These are phyloP conservation scores for Meiosimyza decipiens DNA, from an alignment of 2,888 invertebrate genomes.

Conservation along the genomic window DNA sequence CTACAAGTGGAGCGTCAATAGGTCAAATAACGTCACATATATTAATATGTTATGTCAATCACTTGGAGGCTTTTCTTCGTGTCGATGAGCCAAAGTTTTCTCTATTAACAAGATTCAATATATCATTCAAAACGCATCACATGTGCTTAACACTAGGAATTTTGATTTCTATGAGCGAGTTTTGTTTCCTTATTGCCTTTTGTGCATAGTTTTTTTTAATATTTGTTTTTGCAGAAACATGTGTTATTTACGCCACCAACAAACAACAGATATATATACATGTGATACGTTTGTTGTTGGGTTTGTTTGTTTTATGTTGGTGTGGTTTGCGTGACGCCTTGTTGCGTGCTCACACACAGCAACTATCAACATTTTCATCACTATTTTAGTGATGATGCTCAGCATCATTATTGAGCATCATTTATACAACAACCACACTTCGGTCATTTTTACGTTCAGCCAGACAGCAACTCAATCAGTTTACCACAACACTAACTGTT, in stretches of 20 bases:
- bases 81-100: no score
- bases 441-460: not conserved
- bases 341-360: slow-evolving; percentile 1
- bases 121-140: not conserved
- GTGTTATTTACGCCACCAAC: no score
- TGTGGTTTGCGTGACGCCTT: slow-evolving; percentile 7
- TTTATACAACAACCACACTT: not conserved
- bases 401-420: no score
- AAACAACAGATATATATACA: not conserved
- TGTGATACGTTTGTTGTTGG: not conserved
- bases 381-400: no score
- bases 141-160: slow-evolving; percentile 9
- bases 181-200: not conserved
- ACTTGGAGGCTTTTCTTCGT: no score
- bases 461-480: not conserved
- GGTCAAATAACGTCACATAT: no score
- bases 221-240: not conserved
- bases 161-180: not conserved
- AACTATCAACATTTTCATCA: no score
- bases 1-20: no score
- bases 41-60: no score
- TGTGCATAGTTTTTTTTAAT: no score
- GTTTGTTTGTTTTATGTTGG: not conserved
- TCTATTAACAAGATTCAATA: no score
- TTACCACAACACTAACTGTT: no score